Percentiles rank a stretch among this genome's conserved stretches.
phyloP scores from a whole-genome alignment of 2,797 vertebrate genomes.

The Apogon talboti region DNA sequence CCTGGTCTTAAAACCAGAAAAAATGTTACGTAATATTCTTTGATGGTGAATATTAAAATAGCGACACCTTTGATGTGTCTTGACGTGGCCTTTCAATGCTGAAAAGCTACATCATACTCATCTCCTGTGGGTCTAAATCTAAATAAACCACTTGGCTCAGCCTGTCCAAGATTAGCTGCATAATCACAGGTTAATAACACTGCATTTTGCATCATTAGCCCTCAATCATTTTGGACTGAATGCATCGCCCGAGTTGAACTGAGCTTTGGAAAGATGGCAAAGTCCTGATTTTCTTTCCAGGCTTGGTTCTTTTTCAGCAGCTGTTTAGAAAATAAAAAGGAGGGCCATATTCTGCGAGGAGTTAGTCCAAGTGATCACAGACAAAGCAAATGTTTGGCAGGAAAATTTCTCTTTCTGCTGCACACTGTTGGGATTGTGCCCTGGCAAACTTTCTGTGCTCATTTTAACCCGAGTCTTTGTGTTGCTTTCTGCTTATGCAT shows the following conservation, averaged over 20 bases:
- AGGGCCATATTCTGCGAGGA: slow-evolving; percentile 41
- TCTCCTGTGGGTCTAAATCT: slow-evolving; percentile 22
- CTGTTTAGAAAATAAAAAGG: slow-evolving; percentile 39
- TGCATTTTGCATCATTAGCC: slow-evolving; percentile 41
- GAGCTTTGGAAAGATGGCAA: slow-evolving; percentile 20
- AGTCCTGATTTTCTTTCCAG: slow-evolving; percentile 28
- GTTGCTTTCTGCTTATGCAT: slow-evolving; percentile 52
- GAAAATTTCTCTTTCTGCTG: slow-evolving; percentile 49
- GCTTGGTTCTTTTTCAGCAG: slow-evolving; percentile 41
- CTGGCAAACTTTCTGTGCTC: slow-evolving; percentile 53
- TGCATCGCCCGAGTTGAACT: slow-evolving; percentile 33
- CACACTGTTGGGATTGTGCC: slow-evolving; percentile 59
- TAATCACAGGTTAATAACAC: slow-evolving; percentile 53
- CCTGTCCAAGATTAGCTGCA: slow-evolving; percentile 37
- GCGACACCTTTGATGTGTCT: slow-evolving; percentile 8
- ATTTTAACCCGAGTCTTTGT: slow-evolving; percentile 48
- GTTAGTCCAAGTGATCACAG: slow-evolving; percentile 61
- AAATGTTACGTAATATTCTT: too few relatives aligned
- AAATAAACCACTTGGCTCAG: slow-evolving; percentile 26
- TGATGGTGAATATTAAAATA: slow-evolving; percentile 3
- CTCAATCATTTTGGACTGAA: slow-evolving; percentile 22
- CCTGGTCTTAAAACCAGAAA: too few relatives aligned
- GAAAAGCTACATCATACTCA: slow-evolving; percentile 8
- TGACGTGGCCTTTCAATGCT: slow-evolving; percentile 18
- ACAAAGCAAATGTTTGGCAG: slow-evolving; percentile 70